A percentile compares a stretch with the other conserved stretches of the same genome.
phyloP scores from a whole-genome alignment of 2,888 invertebrate species.

The Eupithecia inturbata region DNA sequence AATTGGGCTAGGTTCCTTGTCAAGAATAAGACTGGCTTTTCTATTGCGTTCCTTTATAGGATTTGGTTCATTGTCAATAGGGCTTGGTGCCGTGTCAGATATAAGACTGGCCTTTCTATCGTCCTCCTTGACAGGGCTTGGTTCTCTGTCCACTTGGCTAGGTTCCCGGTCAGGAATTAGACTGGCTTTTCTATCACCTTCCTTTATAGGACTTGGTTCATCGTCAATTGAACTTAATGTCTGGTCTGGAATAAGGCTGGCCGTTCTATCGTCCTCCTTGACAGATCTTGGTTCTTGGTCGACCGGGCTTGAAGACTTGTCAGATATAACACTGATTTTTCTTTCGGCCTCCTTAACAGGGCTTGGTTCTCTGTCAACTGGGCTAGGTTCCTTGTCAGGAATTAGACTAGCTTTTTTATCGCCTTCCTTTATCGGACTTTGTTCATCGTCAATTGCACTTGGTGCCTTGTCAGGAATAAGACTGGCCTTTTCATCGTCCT shows the following conservation, averaged over 20 bases:
- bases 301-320: conserved; percentile 20
- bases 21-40: neutral
- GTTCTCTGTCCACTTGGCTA: neutral
- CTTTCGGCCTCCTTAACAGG: neutral
- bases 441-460: conserved; percentile 3
- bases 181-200: neutral
- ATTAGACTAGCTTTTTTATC: neutral
- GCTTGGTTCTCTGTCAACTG: conserved; percentile 2
- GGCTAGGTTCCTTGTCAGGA: neutral
- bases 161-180: conserved; percentile 3
- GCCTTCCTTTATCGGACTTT: conserved; percentile 12
- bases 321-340: conserved; percentile 27
- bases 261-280: conserved; percentile 28
- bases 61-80: too few relatives aligned
- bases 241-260: neutral
- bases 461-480: conserved; percentile 14
- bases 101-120: neutral
- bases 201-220: conserved; percentile 5
- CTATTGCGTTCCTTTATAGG: too few relatives aligned
- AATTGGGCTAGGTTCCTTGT: conserved; percentile 13
- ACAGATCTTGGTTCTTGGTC: conserved; percentile 16
- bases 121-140: neutral
- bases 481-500: conserved; percentile 6
- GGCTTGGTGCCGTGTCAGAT: too few relatives aligned
- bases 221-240: neutral